Percentiles rank a stretch among this genome's conserved stretches.
Evolutionary conservation across 2,113 vertebrate species (phyloP).

Genomic region (human (Homo sapiens)): GRCh38 chr13:103744501-103745000

Average conservation of each 20-base stretch:
- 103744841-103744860: fast-evolving
- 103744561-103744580: background rate
- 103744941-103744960: background rate
- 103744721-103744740: too few species aligned
- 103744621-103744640: background rate
- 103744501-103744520: background rate
- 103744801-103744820: fast-evolving
- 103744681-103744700: background rate
- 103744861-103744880: too few species aligned
- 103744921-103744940: background rate
- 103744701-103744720: background rate
- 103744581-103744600: background rate
- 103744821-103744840: background rate
- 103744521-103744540: background rate
- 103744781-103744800: background rate
- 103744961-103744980: background rate
- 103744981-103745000: background rate
- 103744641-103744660: background rate
- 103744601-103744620: background rate
- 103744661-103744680: background rate
- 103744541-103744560: background rate
- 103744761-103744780: background rate
- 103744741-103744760: too few species aligned
- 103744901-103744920: fast-evolving
- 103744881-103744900: background rate